Evolutionary conservation across 2,888 invertebrate genomes (phyloP).

Genomic region (Euplexia lucipara): DNA sequence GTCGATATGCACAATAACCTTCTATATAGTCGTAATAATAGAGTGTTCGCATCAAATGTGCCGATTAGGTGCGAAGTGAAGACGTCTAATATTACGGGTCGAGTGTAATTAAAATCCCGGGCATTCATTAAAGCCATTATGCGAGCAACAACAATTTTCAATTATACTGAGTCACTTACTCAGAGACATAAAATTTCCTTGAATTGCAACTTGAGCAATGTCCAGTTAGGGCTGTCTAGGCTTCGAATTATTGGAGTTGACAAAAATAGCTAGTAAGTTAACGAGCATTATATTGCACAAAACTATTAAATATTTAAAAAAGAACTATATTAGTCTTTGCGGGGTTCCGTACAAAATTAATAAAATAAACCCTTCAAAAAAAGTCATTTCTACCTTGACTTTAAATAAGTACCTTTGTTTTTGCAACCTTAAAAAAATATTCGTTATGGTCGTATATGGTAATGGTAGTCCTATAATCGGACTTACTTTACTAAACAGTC

Average conservation of each 20-base stretch:
- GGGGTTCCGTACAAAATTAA: no score
- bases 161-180: constrained; percentile 28
- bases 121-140: constrained; percentile 19
- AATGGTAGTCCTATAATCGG: no score
- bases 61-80: constrained; percentile 33
- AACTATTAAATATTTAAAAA: constrained; percentile 7
- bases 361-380: no score
- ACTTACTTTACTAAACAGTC: no score
- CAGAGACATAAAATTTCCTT: background rate
- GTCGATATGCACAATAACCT: constrained; percentile 26
- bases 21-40: constrained; percentile 18
- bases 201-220: background rate
- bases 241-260: background rate
- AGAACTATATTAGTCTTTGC: constrained; percentile 19
- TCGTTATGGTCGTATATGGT: no score
- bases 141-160: constrained; percentile 23
- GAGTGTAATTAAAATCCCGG: constrained; percentile 40
- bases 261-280: background rate
- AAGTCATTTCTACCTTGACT: no score
- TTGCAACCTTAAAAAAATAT: no score
- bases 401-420: no score
- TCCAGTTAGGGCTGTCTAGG: background rate
- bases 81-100: constrained; percentile 16
- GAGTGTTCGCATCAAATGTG: constrained; percentile 12
- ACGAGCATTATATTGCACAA: constrained; percentile 1